Evolutionary conservation across 2,797 vertebrate genomes (phyloP).

Genomic region (Babyrousa celebensis): DNA sequence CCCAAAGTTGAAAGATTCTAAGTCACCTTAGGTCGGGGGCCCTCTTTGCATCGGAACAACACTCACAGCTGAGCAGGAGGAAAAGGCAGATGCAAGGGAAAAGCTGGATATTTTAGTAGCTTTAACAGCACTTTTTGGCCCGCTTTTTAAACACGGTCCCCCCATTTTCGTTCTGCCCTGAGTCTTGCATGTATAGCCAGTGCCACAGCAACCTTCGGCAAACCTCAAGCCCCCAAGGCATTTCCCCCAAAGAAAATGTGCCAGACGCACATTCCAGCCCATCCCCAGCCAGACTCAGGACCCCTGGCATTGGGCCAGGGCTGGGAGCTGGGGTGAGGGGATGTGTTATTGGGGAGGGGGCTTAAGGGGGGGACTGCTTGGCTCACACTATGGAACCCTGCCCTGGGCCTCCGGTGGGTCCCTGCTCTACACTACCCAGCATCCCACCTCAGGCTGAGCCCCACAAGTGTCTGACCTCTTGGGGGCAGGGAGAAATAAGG

Average conservation of each 20-base stretch:
- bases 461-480: background rate
- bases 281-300: background rate
- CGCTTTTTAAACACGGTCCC: background rate
- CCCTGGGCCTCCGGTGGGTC: background rate
- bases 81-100: background rate
- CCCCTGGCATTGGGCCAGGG: background rate
- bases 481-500: background rate
- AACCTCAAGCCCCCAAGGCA: fast-evolving
- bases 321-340: background rate
- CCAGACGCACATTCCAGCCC: background rate
- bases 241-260: fast-evolving
- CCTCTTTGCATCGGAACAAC: background rate
- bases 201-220: background rate
- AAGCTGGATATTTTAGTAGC: background rate
- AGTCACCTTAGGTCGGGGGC: background rate
- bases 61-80: fast-evolving
- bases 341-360: background rate
- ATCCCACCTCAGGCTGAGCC: background rate
- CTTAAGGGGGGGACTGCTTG: fast-evolving
- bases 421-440: background rate
- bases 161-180: fast-evolving
- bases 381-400: background rate
- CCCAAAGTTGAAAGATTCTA: background rate
- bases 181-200: background rate
- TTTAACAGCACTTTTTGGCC: background rate